Evolutionary conservation across 2,888 invertebrate species (phyloP).

Genomic region (Syritta pipiens): DNA sequence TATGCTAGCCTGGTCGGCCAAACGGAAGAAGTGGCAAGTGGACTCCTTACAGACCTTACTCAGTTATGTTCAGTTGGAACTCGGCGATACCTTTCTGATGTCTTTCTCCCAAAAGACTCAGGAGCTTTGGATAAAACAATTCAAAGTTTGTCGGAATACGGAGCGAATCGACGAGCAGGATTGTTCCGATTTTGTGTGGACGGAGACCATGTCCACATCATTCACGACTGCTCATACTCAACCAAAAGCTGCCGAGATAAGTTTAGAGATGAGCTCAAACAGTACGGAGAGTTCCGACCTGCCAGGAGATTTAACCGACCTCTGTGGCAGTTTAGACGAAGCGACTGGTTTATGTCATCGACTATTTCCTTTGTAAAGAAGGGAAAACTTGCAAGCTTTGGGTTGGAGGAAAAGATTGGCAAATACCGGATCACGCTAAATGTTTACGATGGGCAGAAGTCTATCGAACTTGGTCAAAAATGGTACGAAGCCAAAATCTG

Average conservation of each 20-base stretch:
- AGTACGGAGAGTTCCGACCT: conserved; percentile 52
- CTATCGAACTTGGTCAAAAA: neutral
- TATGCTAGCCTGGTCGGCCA: too few relatives aligned
- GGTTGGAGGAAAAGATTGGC: neutral
- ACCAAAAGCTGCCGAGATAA: conserved; percentile 17
- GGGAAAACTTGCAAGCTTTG: neutral
- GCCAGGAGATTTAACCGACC: conserved; percentile 3
- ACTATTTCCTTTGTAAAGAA: neutral
- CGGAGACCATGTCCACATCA: conserved; percentile 70
- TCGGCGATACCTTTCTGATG: too few relatives aligned
- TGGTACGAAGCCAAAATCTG: neutral
- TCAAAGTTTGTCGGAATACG: too few relatives aligned
- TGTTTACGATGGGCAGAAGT: neutral
- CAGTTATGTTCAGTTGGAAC: too few relatives aligned
- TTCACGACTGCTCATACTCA: conserved; percentile 53
- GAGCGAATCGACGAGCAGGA: too few relatives aligned
- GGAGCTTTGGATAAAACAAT: too few relatives aligned
- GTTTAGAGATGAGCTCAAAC: conserved; percentile 40
- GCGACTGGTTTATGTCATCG: too few relatives aligned
- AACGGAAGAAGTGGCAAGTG: too few relatives aligned
- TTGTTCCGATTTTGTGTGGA: conserved; percentile 72
- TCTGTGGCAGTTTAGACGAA: too few relatives aligned
- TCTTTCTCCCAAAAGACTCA: too few relatives aligned
- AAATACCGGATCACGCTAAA: conserved; percentile 2
- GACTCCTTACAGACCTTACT: too few relatives aligned